Evolutionary conservation across 1,140 invertebrate genomes (phyloP), one percentile per base, ranked within the genome.

Genomic region (Heliothis subflexa): DNA sequence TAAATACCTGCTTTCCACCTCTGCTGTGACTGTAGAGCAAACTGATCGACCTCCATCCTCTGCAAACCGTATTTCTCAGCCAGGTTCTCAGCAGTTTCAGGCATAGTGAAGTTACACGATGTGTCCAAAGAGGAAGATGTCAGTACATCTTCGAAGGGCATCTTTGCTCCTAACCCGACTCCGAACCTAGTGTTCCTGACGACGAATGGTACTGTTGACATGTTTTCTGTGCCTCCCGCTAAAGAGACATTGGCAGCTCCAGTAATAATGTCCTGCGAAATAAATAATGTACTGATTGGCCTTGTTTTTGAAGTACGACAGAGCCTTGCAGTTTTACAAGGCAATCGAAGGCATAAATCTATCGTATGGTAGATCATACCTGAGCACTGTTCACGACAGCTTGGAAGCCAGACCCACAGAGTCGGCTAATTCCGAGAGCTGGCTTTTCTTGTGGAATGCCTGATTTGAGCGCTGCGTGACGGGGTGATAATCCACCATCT

Each of bases 341-440:
- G 33, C 33, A 33, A 33, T 9, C 9, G 4, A 9, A 40, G 33
- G 5, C 33, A 40, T 40, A 40, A 7, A 33, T 2, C 3, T 33
- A 9, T 40, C 5, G 7, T 9, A 57, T 2, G 13, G 21, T 3
- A 66, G 55, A 11, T 77, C 21, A 73, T 95, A 98, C 98, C 95
- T 99, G 98, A 72, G 97, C 97, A 78, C 97, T 98, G 95, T 97
- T 98, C 0, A 99, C 95, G 81, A 99, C 95, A 4, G 98, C 96
- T 91, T 99, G 98, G 94, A 99, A 99, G 10, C 99, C 99, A 71
- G 98, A 99, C 18, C 99, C 99, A 95, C 99, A 98, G 14, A 98
- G 93, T 83, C 98, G 95, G 93, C 99, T 99, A 1, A 99, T 95
- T 61, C 96, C 96, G 1, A 98, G 94, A 5, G 98, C 97, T 57